Evolutionary conservation across 2,888 invertebrate species (phyloP), one percentile per base, ranked within the genome.

Genomic region (Tupiocoris notatus): DNA sequence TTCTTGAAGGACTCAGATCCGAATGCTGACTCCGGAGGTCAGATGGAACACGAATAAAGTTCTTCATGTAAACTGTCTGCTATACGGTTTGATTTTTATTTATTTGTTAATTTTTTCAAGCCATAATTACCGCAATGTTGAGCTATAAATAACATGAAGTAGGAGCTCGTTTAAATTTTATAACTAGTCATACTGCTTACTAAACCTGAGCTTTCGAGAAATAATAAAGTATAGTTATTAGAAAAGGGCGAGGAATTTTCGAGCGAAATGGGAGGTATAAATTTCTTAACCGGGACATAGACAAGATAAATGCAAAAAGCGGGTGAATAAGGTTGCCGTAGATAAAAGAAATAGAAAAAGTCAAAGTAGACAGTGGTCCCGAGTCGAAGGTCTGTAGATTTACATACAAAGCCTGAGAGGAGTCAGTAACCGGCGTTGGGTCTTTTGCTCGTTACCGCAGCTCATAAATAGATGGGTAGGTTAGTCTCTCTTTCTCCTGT

Each of bases 391-490:
- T 39, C 12, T 9, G 2, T 63, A 73, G 73, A 73, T 73, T 73
- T 73, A 73, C 73, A 73, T 73, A 73, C 73, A 73, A 73, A 73
- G 64, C 63, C 73, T n/a, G 63, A 54, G 62, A 62, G 25, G 64
- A 63, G 64, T 73, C 73, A 73, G 73, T 73, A 63, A 73, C 73
- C 73, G 73, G 73, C 63, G 63, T 73, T 63, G 62, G 63, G 24
- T 73, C 73, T 73, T 73, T 73, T 73, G 73, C 73, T 73, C 64
- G 73, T 73, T 73, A 73, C 73, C 73, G 73, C 73, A 73, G 73
- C 64, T 73, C 73, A 73, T 73, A 73, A 73, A 73, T 73, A 73
- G 73, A 73, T 73, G 62, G 63, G n/a, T n/a, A n/a, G n/a, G n/a
- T n/a, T n/a, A n/a, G n/a, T n/a, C n/a, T n/a, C n/a, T n/a, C n/a